These are phyloP conservation scores for Nematolebias whitei DNA, from an alignment of 2,113 vertebrate genomes.

Conservation along the genomic window DNA sequence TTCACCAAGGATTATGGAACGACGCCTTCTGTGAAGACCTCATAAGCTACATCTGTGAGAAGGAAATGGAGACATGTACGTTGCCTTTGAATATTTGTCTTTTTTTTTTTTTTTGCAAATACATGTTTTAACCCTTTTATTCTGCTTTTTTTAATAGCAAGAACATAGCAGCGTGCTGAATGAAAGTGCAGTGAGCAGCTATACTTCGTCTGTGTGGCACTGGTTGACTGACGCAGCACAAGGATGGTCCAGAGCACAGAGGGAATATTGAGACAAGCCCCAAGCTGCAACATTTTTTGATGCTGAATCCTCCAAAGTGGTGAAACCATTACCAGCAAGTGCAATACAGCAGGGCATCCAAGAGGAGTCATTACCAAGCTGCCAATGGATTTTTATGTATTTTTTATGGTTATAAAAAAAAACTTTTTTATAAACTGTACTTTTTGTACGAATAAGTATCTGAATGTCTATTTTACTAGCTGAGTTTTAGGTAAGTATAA, in stretches of 20 bases:
- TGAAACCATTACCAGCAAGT: conserved; percentile 58
- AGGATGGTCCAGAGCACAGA: conserved; percentile 43
- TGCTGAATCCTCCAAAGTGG: conserved; percentile 45
- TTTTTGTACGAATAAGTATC: conserved; percentile 69
- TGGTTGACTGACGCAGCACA: conserved; percentile 38
- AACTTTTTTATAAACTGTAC: conserved; percentile 57
- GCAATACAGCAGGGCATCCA: conserved; percentile 65
- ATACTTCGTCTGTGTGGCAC: conserved; percentile 47
- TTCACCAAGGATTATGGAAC: conserved; percentile 89
- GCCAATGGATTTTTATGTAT: conserved; percentile 45
- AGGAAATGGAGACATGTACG: conserved; percentile 78
- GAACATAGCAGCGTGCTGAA: conserved; percentile 49
- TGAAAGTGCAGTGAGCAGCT: conserved; percentile 61
- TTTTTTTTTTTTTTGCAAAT: neutral
- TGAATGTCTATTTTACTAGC: conserved; percentile 78
- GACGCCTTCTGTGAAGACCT: conserved; percentile 91
- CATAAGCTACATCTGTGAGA: conserved; percentile 93
- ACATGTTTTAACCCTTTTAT: neutral
- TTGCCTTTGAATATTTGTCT: neutral
- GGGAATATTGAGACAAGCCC: conserved; percentile 44
- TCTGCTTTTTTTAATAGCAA: conserved; percentile 37
- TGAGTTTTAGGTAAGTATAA: conserved; percentile 56
- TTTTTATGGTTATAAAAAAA: conserved; percentile 47
- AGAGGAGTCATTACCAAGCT: conserved; percentile 42
- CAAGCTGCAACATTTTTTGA: conserved; percentile 41